Conservation (phyloP, 2,113 vertebrate genomes). For the Corvus hawaiiensis region DNA sequence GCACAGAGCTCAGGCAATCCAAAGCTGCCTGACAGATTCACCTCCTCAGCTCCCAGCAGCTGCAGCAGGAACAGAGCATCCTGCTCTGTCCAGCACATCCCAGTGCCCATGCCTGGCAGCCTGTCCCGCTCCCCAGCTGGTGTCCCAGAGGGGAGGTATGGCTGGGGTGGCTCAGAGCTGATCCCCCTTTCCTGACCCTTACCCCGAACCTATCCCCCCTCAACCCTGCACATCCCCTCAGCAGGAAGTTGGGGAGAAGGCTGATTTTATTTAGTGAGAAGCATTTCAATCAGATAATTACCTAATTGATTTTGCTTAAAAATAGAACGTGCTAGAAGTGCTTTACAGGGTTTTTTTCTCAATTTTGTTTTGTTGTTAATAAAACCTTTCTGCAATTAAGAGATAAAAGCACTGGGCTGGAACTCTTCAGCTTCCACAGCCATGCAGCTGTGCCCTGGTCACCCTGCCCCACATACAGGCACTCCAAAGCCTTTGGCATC, state of each 20-base stretch:
- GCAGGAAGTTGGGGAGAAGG: background rate
- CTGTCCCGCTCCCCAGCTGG: background rate
- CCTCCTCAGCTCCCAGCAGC: background rate
- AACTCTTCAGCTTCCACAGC: background rate
- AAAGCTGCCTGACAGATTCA: background rate
- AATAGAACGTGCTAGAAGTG: constrained; percentile 48
- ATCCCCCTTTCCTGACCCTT: background rate
- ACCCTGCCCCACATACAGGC: fast-evolving
- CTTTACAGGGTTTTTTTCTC: background rate
- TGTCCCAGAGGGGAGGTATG: background rate
- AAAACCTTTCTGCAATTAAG: constrained; percentile 33
- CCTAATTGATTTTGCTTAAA: constrained; percentile 70
- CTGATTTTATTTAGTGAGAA: constrained; percentile 40
- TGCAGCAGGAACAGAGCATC: background rate
- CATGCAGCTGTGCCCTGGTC: background rate
- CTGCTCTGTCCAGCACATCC: background rate
- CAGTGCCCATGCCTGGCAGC: background rate
- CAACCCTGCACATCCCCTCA: background rate
- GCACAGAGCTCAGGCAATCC: background rate
- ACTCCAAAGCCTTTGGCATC: background rate
- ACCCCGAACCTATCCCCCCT: background rate
- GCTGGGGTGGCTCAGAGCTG: background rate
- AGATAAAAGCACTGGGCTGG: background rate
- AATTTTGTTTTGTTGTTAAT: background rate
- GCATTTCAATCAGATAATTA: constrained; percentile 59